phyloP scores from a whole-genome alignment of 2,888 invertebrate genomes.

The Pachydiplax longipennis region DNA sequence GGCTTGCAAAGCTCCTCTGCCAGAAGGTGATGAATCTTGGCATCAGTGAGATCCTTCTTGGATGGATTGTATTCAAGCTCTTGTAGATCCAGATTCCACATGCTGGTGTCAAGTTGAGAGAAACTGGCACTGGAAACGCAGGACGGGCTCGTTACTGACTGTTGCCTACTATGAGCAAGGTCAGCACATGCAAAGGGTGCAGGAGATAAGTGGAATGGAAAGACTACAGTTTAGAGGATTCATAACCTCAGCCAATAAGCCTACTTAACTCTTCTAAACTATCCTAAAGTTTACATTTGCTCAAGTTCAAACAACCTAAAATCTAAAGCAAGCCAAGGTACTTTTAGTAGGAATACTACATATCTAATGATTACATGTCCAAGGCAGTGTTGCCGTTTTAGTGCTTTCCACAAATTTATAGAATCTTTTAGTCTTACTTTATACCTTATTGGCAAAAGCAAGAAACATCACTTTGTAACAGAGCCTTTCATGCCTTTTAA shows the following conservation, averaged over 20 bases:
- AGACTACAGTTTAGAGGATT: slow-evolving; percentile 12
- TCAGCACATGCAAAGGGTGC: slow-evolving; percentile 20
- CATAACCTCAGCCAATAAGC: not conserved
- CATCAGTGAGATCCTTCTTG: slow-evolving; percentile 90
- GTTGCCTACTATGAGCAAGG: slow-evolving; percentile 26
- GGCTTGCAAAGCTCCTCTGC: slow-evolving; percentile 90
- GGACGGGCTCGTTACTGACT: slow-evolving; percentile 33
- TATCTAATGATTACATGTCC: no score
- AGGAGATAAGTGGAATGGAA: slow-evolving; percentile 15
- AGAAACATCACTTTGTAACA: no score
- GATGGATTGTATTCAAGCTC: slow-evolving; percentile 92
- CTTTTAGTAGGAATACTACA: no score
- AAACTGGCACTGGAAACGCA: slow-evolving; percentile 74
- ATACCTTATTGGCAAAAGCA: no score
- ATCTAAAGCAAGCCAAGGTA: not conserved
- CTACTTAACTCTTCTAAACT: not conserved
- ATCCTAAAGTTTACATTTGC: not conserved
- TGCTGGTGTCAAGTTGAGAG: slow-evolving; percentile 83
- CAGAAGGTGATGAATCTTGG: slow-evolving; percentile 90
- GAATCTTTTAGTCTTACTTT: no score
- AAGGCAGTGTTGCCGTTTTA: no score
- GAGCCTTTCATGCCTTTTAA: no score
- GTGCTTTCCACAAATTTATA: no score
- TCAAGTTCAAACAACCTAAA: not conserved
- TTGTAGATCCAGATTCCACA: slow-evolving; percentile 92